phyloP scores from a whole-genome alignment of 1,140 invertebrate species.

The Bombus picipes region DNA sequence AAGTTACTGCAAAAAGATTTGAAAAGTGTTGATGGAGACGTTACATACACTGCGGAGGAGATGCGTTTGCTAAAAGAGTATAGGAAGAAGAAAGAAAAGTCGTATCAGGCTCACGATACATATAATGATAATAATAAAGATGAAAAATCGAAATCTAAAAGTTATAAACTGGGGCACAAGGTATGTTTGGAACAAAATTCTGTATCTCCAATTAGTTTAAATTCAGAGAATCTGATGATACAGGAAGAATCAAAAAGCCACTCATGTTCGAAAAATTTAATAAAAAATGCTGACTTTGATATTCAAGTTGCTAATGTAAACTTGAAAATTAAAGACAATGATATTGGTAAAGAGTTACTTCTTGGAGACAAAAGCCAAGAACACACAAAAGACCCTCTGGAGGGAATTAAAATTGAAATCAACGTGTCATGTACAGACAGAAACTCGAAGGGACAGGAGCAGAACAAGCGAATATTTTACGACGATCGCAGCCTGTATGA shows the following conservation, averaged over 20 bases:
- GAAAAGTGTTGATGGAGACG: slow-evolving; percentile 37
- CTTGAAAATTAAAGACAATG: slow-evolving; percentile 73
- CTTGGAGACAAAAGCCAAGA: slow-evolving; percentile 60
- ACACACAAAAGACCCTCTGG: slow-evolving; percentile 56
- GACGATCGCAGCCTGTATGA: slow-evolving; percentile 24
- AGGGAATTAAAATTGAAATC: slow-evolving; percentile 79
- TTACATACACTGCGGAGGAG: slow-evolving; percentile 31
- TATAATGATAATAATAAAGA: not conserved
- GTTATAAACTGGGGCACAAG: not conserved
- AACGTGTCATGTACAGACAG: slow-evolving; percentile 75
- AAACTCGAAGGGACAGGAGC: slow-evolving; percentile 45
- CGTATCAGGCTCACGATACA: not conserved
- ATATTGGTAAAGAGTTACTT: slow-evolving; percentile 54
- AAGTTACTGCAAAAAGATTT: slow-evolving; percentile 34
- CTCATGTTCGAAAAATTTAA: slow-evolving; percentile 15
- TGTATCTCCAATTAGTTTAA: not conserved
- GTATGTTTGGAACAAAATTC: slow-evolving; percentile 3
- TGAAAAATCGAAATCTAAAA: not conserved
- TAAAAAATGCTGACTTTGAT: slow-evolving; percentile 69
- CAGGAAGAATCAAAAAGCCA: slow-evolving; percentile 1
- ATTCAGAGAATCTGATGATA: not conserved
- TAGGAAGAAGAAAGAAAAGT: slow-evolving; percentile 40
- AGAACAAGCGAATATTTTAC: slow-evolving; percentile 35
- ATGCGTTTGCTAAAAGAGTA: slow-evolving; percentile 53
- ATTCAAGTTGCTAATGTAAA: slow-evolving; percentile 77